phyloP scores from a whole-genome alignment of 2,888 invertebrate genomes.

The Coremacera marginata region DNA sequence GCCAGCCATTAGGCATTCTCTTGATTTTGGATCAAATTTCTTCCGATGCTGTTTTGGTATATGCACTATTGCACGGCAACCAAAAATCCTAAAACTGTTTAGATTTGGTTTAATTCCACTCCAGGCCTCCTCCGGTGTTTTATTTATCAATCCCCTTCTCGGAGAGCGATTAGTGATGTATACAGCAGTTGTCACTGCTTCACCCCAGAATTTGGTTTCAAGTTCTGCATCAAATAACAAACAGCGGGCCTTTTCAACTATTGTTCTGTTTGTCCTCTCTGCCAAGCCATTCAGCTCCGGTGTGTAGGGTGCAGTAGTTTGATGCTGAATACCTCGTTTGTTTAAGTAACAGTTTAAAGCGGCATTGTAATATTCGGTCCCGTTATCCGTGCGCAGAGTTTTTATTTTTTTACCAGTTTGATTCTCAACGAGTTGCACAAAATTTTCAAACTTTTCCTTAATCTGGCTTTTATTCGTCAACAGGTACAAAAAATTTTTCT shows the following conservation, averaged over 20 bases:
- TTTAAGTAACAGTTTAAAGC: conserved; percentile 8
- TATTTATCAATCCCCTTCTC: neutral
- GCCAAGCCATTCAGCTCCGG: conserved; percentile 23
- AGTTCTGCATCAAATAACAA: no score
- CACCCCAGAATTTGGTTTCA: no score
- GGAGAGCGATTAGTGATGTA: no score
- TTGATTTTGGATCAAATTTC: no score
- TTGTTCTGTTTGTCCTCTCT: neutral
- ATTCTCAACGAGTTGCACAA: neutral
- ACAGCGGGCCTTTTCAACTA: no score
- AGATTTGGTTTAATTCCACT: conserved; percentile 6
- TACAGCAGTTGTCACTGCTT: no score
- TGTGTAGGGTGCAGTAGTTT: conserved; percentile 9
- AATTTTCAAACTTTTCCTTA: conserved; percentile 12
- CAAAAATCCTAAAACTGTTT: neutral
- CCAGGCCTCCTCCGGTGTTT: neutral
- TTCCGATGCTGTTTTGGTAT: no score
- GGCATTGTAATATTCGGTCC: neutral
- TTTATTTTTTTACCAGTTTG: neutral
- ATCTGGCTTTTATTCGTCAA: conserved; percentile 15
- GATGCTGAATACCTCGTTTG: conserved; percentile 14
- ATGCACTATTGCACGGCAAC: conserved; percentile 13
- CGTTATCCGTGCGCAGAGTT: neutral
- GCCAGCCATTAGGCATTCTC: no score
- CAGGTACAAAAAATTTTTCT: conserved; percentile 7